Evolutionary conservation across 2,797 vertebrate genomes (phyloP).

Genomic region (Sebastes ruberrimus): DNA sequence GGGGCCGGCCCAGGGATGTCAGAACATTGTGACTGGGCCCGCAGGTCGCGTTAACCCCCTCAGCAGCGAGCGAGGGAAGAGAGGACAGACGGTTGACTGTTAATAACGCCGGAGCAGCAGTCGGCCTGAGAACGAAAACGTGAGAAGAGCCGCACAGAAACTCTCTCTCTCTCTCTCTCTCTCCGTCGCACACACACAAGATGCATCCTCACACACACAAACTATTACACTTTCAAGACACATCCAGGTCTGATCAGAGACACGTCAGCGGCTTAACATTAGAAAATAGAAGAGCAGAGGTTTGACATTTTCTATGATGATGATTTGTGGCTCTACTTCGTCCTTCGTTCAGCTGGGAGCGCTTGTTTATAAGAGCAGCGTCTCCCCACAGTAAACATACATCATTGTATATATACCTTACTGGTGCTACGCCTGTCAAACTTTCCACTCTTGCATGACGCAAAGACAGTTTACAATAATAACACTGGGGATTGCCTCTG

Average conservation of each 20-base stretch:
- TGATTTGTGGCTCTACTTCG: neutral
- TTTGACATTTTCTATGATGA: conserved; percentile 21
- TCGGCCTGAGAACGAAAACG: conserved; percentile 8
- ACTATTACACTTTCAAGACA: neutral
- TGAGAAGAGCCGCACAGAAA: neutral
- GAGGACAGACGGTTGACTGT: conserved; percentile 20
- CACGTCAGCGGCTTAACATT: conserved; percentile 4
- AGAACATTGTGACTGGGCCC: conserved; percentile 59
- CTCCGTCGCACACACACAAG: neutral
- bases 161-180: neutral
- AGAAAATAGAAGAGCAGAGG: neutral
- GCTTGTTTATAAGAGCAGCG: conserved; percentile 19
- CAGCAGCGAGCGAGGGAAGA: neutral
- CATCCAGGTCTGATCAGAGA: neutral
- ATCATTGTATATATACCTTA: neutral
- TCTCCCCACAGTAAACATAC: neutral
- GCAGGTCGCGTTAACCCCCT: conserved; percentile 57
- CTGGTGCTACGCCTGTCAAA: neutral
- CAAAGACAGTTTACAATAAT: too few relatives aligned
- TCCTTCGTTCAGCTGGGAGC: neutral
- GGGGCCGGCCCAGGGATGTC: conserved; percentile 55
- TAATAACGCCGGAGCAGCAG: conserved; percentile 15
- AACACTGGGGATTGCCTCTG: too few relatives aligned
- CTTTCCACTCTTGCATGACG: neutral
- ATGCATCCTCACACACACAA: neutral